These are phyloP conservation scores for Sarcophaga subvicina DNA, from an alignment of 2,888 invertebrate species.

Conservation along the genomic window DNA sequence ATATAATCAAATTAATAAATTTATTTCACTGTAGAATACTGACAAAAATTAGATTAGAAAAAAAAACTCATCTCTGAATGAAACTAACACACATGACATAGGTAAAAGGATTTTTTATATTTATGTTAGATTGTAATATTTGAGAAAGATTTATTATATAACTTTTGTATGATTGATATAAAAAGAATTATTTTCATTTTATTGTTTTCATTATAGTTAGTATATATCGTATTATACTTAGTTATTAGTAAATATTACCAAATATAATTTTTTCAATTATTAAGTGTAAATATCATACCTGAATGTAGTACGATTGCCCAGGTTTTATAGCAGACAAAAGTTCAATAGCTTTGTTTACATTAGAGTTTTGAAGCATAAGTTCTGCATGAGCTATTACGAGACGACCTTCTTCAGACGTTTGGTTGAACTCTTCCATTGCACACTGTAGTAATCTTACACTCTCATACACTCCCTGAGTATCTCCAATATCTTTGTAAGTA, in stretches of 20 bases:
- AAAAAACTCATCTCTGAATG: background rate
- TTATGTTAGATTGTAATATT: too few relatives aligned
- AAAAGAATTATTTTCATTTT: too few relatives aligned
- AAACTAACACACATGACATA: background rate
- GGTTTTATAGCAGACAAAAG: slow-evolving; percentile 89
- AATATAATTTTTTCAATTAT: background rate
- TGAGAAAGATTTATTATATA: too few relatives aligned
- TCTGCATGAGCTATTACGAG: slow-evolving; percentile 93
- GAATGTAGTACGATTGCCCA: slow-evolving; percentile 91
- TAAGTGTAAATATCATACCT: slow-evolving; percentile 80
- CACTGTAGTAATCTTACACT: slow-evolving; percentile 90
- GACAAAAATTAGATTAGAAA: slow-evolving; percentile 9
- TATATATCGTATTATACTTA: too few relatives aligned
- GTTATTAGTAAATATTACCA: too few relatives aligned
- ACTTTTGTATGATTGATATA: too few relatives aligned
- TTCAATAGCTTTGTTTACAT: slow-evolving; percentile 91
- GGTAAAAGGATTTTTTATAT: too few relatives aligned
- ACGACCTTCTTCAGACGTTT: slow-evolving; percentile 93
- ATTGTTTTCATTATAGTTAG: too few relatives aligned
- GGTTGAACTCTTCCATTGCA: slow-evolving; percentile 87
- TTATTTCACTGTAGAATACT: background rate
- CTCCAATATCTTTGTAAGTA: slow-evolving; percentile 72
- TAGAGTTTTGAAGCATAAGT: slow-evolving; percentile 89
- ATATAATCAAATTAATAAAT: too few relatives aligned
- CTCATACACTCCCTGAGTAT: slow-evolving; percentile 84